Evolutionary conservation across 2,113 vertebrate species (phyloP).

Genomic region (Colius striatus): DNA sequence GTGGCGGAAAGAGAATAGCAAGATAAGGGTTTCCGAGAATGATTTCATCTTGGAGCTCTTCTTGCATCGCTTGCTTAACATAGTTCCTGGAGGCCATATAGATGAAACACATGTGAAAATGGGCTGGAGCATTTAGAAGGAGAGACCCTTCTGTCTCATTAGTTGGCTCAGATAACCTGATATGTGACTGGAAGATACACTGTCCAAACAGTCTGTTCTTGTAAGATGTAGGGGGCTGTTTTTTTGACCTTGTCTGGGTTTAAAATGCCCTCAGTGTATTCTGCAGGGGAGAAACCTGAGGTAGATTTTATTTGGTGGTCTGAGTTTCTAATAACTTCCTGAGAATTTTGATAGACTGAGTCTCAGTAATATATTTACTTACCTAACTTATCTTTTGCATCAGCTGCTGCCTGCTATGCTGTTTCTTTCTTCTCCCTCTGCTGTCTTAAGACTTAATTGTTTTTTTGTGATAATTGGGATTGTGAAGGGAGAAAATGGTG

Average conservation of each 20-base stretch:
- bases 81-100: conserved; percentile 3
- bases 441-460: not conserved
- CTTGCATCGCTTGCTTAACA: conserved; percentile 24
- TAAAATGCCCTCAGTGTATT: not conserved
- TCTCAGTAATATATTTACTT: not conserved
- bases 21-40: not conserved
- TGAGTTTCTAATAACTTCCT: not conserved
- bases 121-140: not conserved
- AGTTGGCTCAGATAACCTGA: not conserved
- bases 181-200: not conserved
- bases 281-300: not conserved
- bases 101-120: not conserved
- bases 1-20: not conserved
- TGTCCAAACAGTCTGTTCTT: not conserved
- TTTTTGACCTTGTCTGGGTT: not conserved
- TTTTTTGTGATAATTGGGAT: not conserved
- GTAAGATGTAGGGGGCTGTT: not conserved
- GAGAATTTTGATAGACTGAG: not conserved
- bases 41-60: conserved; percentile 29
- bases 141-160: not conserved
- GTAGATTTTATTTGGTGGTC: not conserved
- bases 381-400: not conserved
- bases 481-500: not conserved
- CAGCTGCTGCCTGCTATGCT: not conserved
- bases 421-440: not conserved